Evolutionary conservation across 2,113 vertebrate genomes (phyloP), one percentile per base, ranked within the genome.

Genomic region (Bombycilla garrulus): DNA sequence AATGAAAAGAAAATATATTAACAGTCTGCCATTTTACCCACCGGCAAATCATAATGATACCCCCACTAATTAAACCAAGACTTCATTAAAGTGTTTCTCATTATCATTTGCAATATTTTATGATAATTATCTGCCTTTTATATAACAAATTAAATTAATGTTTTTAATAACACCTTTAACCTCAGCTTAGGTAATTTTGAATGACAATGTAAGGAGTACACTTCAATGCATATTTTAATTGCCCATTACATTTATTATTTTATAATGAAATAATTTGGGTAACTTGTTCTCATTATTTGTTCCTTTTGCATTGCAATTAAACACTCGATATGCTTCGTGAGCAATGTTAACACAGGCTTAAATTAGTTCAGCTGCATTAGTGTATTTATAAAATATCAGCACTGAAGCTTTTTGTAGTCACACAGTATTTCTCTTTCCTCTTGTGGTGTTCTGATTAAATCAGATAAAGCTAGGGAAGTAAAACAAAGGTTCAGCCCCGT

Each of bases 91-190:
- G 28, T 93, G 81, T 80, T 96, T 86, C 92, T 96, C 91, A 95
- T 97, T 94, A 95, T 78, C 57, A 93, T 96, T 94, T 96, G 95
- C 96, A 97, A 95, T 95, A 96, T 97, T 97, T 97, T 98, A 97
- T 97, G 86, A 97, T 97, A 97, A 97, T 97, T 97, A 97, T 93
- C 95, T 95, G 79, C 76, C 73, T 96, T 95, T 96, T 97, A 89
- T 78, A 87, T 84, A 96, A 85, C 76, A 76, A 97, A 97, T 97
- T 96, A 97, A 98, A 98, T 98, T 97, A 97, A 98, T 95, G 91
- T 92, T 97, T 97, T 97, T 97, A 97, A 97, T 97, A 98, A 97
- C 70, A 97, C 93, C 96, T 97, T 97, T 97, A 97, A 96, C 97
- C 95, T 97, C 96, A 90, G 24, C 71, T 70, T 87, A 96, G 94